Base-by-base conservation (phyloP, 2,888 invertebrate species). In the Callosobruchus maculatus region DNA sequence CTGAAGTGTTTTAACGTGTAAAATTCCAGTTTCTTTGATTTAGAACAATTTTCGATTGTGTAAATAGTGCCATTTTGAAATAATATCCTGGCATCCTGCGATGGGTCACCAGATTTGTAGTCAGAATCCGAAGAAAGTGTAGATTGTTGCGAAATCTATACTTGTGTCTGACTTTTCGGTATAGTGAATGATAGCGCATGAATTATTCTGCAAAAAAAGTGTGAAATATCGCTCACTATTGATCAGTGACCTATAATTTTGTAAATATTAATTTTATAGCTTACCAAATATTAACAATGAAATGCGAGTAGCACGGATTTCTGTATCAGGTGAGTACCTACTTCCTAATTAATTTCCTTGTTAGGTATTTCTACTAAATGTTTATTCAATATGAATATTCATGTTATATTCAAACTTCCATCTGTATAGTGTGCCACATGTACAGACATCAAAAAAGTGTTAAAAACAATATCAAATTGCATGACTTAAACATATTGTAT, bases 381-480 rank as follows among this genome's bases (percentile, higher is more conserved):
- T 49, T 49, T 1, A 13, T 49, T 49, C 1, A 49, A 49, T 49
- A 49, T 49, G 49, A 7, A n/a, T n/a, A n/a, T 70, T 66, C 66
- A 66, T 9, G 74, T 31, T 20, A 69, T 70, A 71, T 22, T 67
- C 69, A 70, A 73, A 73, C 21, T 74, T 72, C 67, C 70, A 21
- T 30, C 72, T 71, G 20, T 31, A 70, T 73, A 74, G 75, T 68
- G n/a, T 72, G 49, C 49, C 49, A 49, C 49, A 49, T 49, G 1
- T 49, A 18, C 49, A 49, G 18, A 13, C 13, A 13, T 49, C 18
- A 5, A 49, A 13, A 49, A 49, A 13, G 7, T 49, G 13, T 18
- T n/a, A n/a, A n/a, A n/a, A n/a, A n/a, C n/a, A n/a, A n/a, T n/a
- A n/a, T 49, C 13, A 49, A 49, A 49, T 18, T 49, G 26, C 7